phyloP scores from a whole-genome alignment of 2,888 invertebrate genomes.

The Xestia rhomboidea region DNA sequence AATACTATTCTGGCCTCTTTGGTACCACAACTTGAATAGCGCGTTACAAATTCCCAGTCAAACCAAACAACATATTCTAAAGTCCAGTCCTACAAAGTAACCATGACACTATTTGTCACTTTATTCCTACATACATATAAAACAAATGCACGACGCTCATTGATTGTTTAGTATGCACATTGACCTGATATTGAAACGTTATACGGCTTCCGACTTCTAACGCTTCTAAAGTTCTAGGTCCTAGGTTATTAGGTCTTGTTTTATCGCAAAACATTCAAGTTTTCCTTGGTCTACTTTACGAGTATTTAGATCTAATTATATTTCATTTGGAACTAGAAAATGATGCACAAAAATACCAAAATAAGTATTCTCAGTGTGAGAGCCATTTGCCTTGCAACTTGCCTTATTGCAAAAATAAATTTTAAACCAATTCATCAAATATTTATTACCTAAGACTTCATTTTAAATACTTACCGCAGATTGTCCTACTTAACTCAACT shows the following conservation, averaged over 20 bases:
- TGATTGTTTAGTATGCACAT: conserved; percentile 34
- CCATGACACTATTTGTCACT: background rate
- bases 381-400: background rate
- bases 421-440: background rate
- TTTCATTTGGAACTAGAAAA: background rate
- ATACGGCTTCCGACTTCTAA: conserved; percentile 49
- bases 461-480: background rate
- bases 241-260: conserved; percentile 35
- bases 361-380: background rate
- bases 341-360: background rate
- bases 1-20: background rate
- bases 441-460: background rate
- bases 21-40: background rate
- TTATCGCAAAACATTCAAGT: conserved; percentile 20
- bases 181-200: conserved; percentile 41
- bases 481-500: background rate
- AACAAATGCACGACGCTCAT: conserved; percentile 13
- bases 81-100: background rate
- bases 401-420: background rate
- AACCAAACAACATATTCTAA: background rate
- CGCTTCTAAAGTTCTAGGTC: conserved; percentile 49
- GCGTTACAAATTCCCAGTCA: background rate
- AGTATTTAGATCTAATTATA: background rate
- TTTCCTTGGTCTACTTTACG: conserved; percentile 6
- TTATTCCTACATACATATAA: background rate